phyloP scores from a whole-genome alignment of 2,797 vertebrate species.

The Nyctalus aviator region DNA sequence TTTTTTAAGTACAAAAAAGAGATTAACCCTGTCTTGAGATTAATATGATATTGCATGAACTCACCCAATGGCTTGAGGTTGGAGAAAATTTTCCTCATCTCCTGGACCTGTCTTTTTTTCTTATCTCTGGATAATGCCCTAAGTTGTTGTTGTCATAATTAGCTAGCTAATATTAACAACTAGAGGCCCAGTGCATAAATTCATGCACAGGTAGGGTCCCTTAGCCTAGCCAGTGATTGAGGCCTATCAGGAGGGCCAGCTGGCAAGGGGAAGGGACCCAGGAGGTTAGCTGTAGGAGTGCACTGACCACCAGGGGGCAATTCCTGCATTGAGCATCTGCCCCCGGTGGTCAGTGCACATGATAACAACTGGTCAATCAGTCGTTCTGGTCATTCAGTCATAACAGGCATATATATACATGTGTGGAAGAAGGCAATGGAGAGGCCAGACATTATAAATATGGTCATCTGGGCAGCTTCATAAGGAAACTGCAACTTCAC shows the following conservation, averaged over 20 bases:
- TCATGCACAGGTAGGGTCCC: no score
- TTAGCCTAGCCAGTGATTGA: no score
- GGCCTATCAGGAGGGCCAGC: no score
- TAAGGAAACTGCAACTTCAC: not conserved
- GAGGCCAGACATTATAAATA: not conserved
- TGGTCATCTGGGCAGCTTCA: not conserved
- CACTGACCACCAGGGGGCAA: no score
- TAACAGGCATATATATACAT: no score
- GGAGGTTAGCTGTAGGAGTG: no score
- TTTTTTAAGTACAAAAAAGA: conserved; percentile 1
- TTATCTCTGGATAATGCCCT: not conserved
- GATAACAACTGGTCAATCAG: no score
- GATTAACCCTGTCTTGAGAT: not conserved
- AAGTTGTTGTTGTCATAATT: not conserved
- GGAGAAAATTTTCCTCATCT: not conserved
- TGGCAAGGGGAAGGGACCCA: no score
- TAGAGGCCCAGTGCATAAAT: no score
- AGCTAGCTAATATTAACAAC: not conserved
- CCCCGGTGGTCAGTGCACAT: no score
- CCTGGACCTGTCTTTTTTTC: not conserved
- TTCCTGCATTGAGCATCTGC: no score
- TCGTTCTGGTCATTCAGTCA: no score
- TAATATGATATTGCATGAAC: not conserved
- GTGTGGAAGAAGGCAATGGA: not conserved
- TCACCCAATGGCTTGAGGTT: not conserved